Base-by-base conservation (phyloP, 2,888 invertebrate species). In the Neocrepidodera transversa region DNA sequence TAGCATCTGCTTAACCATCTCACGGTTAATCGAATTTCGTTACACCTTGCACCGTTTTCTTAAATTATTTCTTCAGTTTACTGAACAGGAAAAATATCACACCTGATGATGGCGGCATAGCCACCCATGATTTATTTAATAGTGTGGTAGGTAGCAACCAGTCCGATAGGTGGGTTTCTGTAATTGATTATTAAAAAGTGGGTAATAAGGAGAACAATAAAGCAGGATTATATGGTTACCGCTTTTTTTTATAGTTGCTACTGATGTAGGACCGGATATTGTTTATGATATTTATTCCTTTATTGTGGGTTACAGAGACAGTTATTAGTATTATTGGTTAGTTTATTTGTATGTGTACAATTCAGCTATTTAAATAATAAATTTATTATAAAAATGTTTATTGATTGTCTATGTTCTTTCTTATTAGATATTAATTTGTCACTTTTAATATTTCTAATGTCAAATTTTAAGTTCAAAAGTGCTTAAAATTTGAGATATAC, bases 21-120 rank as follows among this genome's bases (percentile, higher is more conserved):
- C 38, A 38, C 26, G 50, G 38, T 40, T 11, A 50, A 50, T 50
- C 50, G 16, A 50, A 50, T 26, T 14, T 20, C 11, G n/a, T 7
- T 38, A 13, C 50, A 50, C 50, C 50, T 52, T 60, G 53, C 60
- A 48, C 49, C 28, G 30, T 49, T 49, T 49, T 13, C 30, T 49
- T 36, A 43, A 54, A 60, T 52, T 43, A 60, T 57, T 60, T 52
- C 57, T 60, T 53, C 60, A 57, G 56, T 60, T 56, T 60, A 56
- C 51, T 60, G 56, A 60, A 51, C 60, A 57, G 52, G 60, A 60
- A 49, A 56, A 60, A 57, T 57, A 53, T 48, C 26, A 38, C 50
- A 40, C 42, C 28, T 47, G 60, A 52, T 58, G 30, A 20, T 35
- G 47, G 26, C 40, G 51, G 36, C 40, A 42, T 14, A 38, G 38